Percentiles rank a stretch among this genome's conserved stretches.
Evolutionary conservation across 2,797 vertebrate genomes (phyloP).

Genomic region (Amblyopsis hoosieri): DNA sequence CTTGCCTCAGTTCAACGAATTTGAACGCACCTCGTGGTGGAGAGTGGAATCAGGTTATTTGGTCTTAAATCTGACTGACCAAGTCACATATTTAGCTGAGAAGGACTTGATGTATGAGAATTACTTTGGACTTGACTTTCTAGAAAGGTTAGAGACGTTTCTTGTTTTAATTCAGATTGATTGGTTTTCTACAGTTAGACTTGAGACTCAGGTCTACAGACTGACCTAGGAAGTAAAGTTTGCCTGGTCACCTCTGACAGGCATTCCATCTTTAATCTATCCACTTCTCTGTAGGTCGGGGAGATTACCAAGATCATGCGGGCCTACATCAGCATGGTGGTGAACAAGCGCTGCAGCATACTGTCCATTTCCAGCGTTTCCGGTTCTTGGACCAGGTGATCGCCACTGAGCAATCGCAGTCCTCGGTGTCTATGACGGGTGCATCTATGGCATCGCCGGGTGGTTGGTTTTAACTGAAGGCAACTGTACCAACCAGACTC

Average conservation of each 20-base stretch:
- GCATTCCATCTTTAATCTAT: not conserved
- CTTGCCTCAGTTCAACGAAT: too few relatives aligned
- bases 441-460: not conserved
- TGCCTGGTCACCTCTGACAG: not conserved
- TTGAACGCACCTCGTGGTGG: too few relatives aligned
- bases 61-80: too few relatives aligned
- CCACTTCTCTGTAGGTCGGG: conserved; percentile 78
- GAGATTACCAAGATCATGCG: conserved; percentile 96
- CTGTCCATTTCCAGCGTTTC: conserved; percentile 85
- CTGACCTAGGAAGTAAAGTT: too few relatives aligned
- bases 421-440: conserved; percentile 29
- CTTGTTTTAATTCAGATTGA: too few relatives aligned
- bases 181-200: too few relatives aligned
- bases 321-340: conserved; percentile 95
- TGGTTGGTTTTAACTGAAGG: not conserved
- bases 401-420: conserved; percentile 40
- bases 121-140: too few relatives aligned
- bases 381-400: conserved; percentile 89
- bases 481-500: conserved; percentile 33
- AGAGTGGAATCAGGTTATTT: too few relatives aligned
- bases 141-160: too few relatives aligned
- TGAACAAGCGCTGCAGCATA: conserved; percentile 93
- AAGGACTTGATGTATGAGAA: too few relatives aligned
- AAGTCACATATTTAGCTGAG: too few relatives aligned
- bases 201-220: too few relatives aligned